Conservation (phyloP, 2,888 invertebrate species). For the Harpalus rubripes region DNA sequence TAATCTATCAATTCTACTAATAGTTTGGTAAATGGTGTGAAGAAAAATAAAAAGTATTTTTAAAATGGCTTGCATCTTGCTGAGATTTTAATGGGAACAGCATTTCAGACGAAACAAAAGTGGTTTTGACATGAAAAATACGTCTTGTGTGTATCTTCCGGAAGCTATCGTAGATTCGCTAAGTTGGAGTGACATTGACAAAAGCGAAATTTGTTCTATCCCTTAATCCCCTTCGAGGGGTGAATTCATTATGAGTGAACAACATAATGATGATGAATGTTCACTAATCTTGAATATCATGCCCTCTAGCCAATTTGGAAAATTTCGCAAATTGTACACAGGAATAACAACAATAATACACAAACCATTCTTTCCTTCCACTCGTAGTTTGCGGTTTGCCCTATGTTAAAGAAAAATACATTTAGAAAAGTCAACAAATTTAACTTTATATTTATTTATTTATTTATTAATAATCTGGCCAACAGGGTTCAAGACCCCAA, state of each 20-base stretch:
- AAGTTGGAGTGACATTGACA: slow-evolving; percentile 18
- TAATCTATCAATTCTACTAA: no score
- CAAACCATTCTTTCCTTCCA: no score
- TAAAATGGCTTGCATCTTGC: not conserved
- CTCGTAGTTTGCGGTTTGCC: no score
- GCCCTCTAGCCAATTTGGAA: not conserved
- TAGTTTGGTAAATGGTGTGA: no score
- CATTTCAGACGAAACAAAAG: not conserved
- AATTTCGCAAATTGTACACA: not conserved
- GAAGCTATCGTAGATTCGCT: not conserved
- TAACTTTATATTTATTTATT: no score
- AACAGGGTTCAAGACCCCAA: no score
- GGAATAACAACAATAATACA: no score
- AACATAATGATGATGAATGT: slow-evolving; percentile 51
- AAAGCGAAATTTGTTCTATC: slow-evolving; percentile 31
- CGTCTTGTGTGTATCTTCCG: not conserved
- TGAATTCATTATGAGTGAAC: slow-evolving; percentile 50
- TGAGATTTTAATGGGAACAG: not conserved
- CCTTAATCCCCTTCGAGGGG: slow-evolving; percentile 38
- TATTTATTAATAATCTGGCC: no score
- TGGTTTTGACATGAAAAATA: not conserved
- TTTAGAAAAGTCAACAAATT: no score
- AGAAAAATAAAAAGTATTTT: not conserved
- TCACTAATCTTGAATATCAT: slow-evolving; percentile 20
- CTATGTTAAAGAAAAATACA: no score